Percentiles rank a stretch among this genome's conserved stretches.
Conservation (phyloP, 1,140 invertebrate species). For the Cepaea nemoralis region DNA sequence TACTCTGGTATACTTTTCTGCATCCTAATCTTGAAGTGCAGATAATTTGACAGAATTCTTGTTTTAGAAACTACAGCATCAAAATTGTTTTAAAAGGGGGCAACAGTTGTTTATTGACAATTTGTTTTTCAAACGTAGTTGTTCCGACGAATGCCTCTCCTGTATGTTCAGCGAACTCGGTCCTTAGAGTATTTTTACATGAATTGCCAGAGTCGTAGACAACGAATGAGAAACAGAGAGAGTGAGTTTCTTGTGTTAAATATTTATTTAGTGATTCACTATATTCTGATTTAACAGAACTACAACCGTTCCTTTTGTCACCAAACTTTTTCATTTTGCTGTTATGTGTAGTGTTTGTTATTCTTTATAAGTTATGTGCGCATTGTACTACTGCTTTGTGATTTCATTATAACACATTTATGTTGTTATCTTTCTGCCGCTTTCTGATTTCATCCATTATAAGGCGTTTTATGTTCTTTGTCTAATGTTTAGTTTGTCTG, state of each 20-base stretch:
- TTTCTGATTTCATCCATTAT: too few relatives aligned
- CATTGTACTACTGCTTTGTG: too few relatives aligned
- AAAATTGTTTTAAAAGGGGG: background rate
- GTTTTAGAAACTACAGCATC: slow-evolving; percentile 1
- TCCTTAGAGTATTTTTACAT: slow-evolving; percentile 26
- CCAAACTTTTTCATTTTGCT: too few relatives aligned
- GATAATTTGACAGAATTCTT: background rate
- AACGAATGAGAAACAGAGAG: slow-evolving; percentile 16
- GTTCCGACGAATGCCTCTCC: slow-evolving; percentile 31
- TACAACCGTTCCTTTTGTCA: too few relatives aligned
- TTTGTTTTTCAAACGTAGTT: slow-evolving; percentile 22
- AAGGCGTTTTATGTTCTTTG: too few relatives aligned
- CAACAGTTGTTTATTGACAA: background rate
- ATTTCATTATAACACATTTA: too few relatives aligned
- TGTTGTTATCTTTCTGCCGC: too few relatives aligned
- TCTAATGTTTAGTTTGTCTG: too few relatives aligned
- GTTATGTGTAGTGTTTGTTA: too few relatives aligned
- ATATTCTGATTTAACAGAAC: too few relatives aligned
- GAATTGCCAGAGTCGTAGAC: slow-evolving; percentile 28
- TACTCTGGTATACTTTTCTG: background rate
- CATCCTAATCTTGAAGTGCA: background rate
- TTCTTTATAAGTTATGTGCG: too few relatives aligned
- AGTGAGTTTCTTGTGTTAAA: background rate
- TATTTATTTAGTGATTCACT: too few relatives aligned
- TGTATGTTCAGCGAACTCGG: background rate